A percentile compares a stretch with the other conserved stretches of the same genome.
Evolutionary conservation across 1,140 invertebrate genomes (phyloP).

Genomic region (Lucilia cuprina): DNA sequence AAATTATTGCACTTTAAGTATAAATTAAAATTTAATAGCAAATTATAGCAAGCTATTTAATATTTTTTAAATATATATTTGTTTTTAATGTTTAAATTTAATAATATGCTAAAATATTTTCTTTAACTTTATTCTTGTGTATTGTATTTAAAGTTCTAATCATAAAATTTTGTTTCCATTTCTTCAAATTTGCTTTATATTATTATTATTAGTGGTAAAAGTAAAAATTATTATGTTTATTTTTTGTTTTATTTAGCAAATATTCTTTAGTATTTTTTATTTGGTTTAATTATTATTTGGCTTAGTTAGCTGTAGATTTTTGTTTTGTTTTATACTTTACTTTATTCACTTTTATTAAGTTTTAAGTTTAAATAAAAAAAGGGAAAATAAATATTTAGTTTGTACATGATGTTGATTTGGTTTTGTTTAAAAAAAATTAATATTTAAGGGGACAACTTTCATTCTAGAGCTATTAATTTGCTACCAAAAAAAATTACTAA

Average conservation of each 20-base stretch:
- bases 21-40: not conserved
- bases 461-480: no score
- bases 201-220: constrained; percentile 23
- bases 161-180: constrained; percentile 47
- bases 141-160: constrained; percentile 56
- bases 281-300: constrained; percentile 50
- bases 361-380: not conserved
- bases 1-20: constrained; percentile 52
- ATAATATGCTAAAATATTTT: constrained; percentile 41
- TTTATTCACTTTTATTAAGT: not conserved
- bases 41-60: not conserved
- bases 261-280: not conserved
- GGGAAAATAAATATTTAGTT: not conserved
- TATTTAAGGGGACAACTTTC: no score
- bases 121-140: not conserved
- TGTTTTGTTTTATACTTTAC: constrained; percentile 36
- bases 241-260: constrained; percentile 24
- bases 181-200: not conserved
- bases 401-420: not conserved
- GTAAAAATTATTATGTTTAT: constrained; percentile 31
- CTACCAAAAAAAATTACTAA: no score
- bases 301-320: constrained; percentile 57
- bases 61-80: constrained; percentile 39
- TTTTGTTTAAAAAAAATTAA: no score
- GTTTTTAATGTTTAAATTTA: constrained; percentile 45